These are phyloP conservation scores for Brachionichthys hirsutus DNA, from an alignment of 2,113 vertebrate species.

Conservation along the genomic window DNA sequence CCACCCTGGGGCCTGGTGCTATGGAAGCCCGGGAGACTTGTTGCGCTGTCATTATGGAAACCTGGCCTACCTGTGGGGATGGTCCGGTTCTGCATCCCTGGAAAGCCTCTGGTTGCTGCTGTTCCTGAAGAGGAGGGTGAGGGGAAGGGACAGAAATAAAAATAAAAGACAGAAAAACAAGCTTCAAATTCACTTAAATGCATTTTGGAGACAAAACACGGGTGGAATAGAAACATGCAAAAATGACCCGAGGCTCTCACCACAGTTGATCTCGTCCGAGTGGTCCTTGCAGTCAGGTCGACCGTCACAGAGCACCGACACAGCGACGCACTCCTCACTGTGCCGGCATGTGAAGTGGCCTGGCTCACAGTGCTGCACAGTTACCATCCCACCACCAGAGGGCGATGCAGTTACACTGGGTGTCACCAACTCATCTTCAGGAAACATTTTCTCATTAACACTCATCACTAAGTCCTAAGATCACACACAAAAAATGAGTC, in stretches of 20 bases:
- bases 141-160: not conserved
- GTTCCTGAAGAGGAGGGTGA: constrained; percentile 35
- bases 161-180: no score
- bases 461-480: not conserved
- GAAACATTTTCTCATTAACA: not conserved
- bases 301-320: constrained; percentile 73
- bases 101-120: constrained; percentile 46
- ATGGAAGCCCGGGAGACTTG: constrained; percentile 63
- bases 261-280: constrained; percentile 74
- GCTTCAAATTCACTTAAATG: no score
- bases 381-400: constrained; percentile 41
- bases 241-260: constrained; percentile 40
- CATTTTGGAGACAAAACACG: not conserved
- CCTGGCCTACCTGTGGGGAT: constrained; percentile 56
- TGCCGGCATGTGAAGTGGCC: constrained; percentile 70
- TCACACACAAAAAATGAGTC: no score
- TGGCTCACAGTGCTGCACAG: constrained; percentile 38
- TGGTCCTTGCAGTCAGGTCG: constrained; percentile 63
- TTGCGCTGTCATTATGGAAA: constrained; percentile 23
- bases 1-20: constrained; percentile 52
- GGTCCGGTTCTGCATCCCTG: constrained; percentile 67
- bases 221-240: not conserved
- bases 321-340: constrained; percentile 68
- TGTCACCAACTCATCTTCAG: constrained; percentile 71
- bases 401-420: constrained; percentile 45